Percentiles rank a stretch among this genome's conserved stretches.
Conservation (phyloP, 2,113 vertebrate genomes). For the Perca fluviatilis region DNA sequence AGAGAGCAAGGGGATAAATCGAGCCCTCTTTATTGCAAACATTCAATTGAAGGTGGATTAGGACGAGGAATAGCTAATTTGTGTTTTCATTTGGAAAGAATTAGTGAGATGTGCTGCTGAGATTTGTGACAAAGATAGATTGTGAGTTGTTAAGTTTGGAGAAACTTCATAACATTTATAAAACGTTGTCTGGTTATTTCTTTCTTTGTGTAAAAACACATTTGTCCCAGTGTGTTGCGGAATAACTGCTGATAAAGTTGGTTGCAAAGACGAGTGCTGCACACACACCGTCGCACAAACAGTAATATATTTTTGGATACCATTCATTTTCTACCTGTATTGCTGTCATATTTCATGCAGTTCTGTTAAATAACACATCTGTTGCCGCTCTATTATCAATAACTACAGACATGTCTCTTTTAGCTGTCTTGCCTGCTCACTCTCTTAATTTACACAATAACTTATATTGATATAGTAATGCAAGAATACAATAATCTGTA, state of each 20-base stretch:
- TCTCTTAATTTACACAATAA: not conserved
- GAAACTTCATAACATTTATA: not conserved
- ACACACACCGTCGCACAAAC: not conserved
- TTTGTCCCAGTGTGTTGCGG: not conserved
- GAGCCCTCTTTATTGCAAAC: slow-evolving; percentile 8
- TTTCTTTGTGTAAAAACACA: not conserved
- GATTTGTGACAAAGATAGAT: not conserved
- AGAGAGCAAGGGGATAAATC: slow-evolving; percentile 27
- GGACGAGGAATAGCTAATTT: slow-evolving; percentile 14
- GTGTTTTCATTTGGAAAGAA: slow-evolving; percentile 29
- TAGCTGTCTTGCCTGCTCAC: not conserved
- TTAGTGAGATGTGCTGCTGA: not conserved
- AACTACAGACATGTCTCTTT: not conserved
- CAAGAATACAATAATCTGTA: not conserved
- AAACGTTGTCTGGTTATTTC: not conserved
- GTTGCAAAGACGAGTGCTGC: not conserved
- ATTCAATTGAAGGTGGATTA: slow-evolving; percentile 31
- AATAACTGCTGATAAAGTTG: not conserved
- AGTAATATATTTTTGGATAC: not conserved
- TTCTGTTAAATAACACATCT: not conserved
- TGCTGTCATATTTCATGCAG: not conserved
- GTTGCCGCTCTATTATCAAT: not conserved
- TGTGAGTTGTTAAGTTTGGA: not conserved
- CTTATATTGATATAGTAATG: not conserved
- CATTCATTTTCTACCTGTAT: not conserved